Conservation (phyloP, 2,888 invertebrate species). For the Rapana venosa region DNA sequence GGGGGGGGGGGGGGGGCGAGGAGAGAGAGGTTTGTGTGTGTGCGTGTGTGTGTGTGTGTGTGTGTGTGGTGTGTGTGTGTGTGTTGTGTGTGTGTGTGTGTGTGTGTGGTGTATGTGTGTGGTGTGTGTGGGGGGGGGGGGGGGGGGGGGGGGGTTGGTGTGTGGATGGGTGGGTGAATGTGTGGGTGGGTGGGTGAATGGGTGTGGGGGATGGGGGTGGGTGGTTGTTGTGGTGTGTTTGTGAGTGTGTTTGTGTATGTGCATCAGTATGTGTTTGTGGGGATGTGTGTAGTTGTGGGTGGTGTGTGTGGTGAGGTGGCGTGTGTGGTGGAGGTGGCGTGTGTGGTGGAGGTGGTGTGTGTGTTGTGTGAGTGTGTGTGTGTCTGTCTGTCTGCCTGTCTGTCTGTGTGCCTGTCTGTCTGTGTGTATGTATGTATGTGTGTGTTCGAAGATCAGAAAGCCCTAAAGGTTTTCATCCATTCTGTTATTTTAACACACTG, state of each 20-base stretch:
- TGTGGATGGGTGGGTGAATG: too few relatives aligned
- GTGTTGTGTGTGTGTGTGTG: too few relatives aligned
- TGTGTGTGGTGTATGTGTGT: too few relatives aligned
- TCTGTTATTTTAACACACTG: neutral
- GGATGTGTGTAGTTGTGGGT: too few relatives aligned
- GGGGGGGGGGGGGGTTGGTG: too few relatives aligned
- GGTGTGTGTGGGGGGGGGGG: too few relatives aligned
- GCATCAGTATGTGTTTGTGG: neutral
- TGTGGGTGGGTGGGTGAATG: neutral
- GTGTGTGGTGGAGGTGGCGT: too few relatives aligned
- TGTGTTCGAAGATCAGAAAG: neutral
- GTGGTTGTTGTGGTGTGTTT: neutral
- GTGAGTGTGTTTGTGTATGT: neutral
- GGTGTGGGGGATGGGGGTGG: neutral
- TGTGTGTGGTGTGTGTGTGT: too few relatives aligned
- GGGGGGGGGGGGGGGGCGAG: too few relatives aligned
- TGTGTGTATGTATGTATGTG: neutral
- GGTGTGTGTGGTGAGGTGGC: too few relatives aligned
- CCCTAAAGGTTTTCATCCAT: neutral
- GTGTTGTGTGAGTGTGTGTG: neutral
- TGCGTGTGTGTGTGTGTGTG: too few relatives aligned
- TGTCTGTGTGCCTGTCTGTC: neutral
- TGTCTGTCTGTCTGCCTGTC: neutral
- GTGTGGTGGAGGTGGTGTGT: too few relatives aligned
- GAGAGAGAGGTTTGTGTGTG: neutral